These are phyloP conservation scores for Drosophila gunungcola DNA, from an alignment of 1,140 invertebrate genomes.

Conservation along the genomic window DNA sequence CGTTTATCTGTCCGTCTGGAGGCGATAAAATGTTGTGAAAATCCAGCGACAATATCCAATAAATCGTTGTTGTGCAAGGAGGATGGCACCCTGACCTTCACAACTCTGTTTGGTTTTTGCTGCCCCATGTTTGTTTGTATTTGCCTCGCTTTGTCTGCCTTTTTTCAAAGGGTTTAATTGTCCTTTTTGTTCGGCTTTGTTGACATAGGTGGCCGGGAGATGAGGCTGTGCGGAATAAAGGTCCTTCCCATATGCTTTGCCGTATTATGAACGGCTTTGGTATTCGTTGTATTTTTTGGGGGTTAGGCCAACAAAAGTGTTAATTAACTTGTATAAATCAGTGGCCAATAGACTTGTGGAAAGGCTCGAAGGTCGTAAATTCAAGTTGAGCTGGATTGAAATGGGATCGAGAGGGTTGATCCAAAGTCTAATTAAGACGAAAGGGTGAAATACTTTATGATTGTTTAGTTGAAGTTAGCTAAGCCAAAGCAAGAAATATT, in stretches of 20 bases:
- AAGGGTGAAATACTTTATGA: conserved; percentile 4
- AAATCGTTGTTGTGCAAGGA: conserved; percentile 52
- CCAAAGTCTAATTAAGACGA: conserved; percentile 15
- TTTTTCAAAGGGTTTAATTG: conserved; percentile 78
- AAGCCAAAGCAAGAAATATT: not conserved
- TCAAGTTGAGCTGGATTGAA: conserved; percentile 24
- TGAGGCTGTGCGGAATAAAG: conserved; percentile 21
- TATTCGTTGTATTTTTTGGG: conserved; percentile 41
- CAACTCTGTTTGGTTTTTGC: conserved; percentile 24
- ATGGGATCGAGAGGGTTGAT: conserved; percentile 12
- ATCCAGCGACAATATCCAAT: conserved; percentile 79
- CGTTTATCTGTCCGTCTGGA: conserved; percentile 68
- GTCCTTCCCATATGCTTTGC: conserved; percentile 10
- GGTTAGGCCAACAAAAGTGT: conserved; percentile 62
- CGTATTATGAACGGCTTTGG: conserved; percentile 40
- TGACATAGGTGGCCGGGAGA: conserved; percentile 58
- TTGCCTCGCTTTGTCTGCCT: conserved; percentile 57
- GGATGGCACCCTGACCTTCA: conserved; percentile 55
- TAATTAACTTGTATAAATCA: conserved; percentile 83
- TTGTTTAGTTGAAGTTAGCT: not conserved
- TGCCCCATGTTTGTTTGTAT: conserved; percentile 57
- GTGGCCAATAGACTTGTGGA: conserved; percentile 47
- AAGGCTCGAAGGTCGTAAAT: conserved; percentile 29
- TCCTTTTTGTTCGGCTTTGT: conserved; percentile 71
- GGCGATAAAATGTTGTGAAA: conserved; percentile 76